phyloP scores from a whole-genome alignment of 2,888 invertebrate genomes.

The Congeria kusceri region DNA sequence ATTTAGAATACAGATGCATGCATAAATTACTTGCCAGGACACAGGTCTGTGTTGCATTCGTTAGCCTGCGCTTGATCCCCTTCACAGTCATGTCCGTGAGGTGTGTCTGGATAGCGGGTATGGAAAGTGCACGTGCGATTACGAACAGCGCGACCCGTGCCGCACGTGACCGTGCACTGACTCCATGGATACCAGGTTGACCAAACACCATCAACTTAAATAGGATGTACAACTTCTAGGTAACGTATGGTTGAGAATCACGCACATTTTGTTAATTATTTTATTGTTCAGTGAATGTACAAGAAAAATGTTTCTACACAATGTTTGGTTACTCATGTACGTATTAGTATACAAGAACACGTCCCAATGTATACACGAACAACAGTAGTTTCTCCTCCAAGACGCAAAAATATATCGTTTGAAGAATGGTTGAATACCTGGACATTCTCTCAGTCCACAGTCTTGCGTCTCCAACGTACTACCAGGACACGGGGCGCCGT shows the following conservation, averaged over 20 bases:
- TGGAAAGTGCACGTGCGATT: conserved; percentile 43
- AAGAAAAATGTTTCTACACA: no score
- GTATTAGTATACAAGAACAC: no score
- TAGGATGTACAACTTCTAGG: no score
- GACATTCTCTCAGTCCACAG: conserved; percentile 41
- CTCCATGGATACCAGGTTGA: conserved; percentile 48
- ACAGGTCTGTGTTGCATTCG: conserved; percentile 37
- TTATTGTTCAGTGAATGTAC: no score
- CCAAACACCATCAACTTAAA: conserved; percentile 59
- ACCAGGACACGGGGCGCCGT: conserved; percentile 36
- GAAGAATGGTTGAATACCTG: conserved; percentile 32
- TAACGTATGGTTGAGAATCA: no score
- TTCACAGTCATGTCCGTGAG: conserved; percentile 47
- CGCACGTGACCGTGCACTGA: conserved; percentile 46
- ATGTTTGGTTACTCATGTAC: no score
- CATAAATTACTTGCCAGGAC: conserved; percentile 41
- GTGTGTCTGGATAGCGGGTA: conserved; percentile 25
- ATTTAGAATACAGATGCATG: no score
- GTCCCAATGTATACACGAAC: no score
- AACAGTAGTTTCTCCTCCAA: no score
- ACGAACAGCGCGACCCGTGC: conserved; percentile 23
- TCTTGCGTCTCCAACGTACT: conserved; percentile 24
- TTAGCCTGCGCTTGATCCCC: conserved; percentile 35
- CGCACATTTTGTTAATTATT: no score
- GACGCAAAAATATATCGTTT: no score